These are phyloP conservation scores for Tursiops truncatus DNA, from an alignment of 2,113 vertebrate species.

Conservation along the genomic window DNA sequence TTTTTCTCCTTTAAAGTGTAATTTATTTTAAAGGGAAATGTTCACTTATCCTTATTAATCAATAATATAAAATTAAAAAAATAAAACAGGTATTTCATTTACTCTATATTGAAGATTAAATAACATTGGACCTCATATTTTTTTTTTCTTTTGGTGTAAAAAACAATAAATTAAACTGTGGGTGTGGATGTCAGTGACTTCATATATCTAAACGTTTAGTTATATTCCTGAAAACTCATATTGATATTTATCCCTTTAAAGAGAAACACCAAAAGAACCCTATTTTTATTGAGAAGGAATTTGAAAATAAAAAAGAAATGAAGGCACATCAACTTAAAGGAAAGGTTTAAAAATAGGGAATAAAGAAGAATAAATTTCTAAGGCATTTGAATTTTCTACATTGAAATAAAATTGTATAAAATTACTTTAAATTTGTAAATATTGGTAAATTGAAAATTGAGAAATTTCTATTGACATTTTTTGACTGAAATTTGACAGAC, in stretches of 20 bases:
- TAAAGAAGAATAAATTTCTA: neutral
- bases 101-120: neutral
- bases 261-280: neutral
- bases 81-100: neutral
- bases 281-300: neutral
- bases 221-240: conserved; percentile 4
- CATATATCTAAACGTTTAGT: neutral
- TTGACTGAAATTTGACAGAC: neutral
- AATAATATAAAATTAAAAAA: neutral
- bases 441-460: neutral
- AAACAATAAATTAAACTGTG: neutral
- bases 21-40: conserved; percentile 58
- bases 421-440: neutral
- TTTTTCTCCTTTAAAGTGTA: conserved; percentile 24
- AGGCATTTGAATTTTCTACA: neutral
- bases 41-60: conserved; percentile 27
- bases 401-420: neutral
- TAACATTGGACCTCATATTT: neutral
- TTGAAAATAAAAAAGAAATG: neutral
- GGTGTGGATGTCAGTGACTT: neutral
- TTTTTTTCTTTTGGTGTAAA: neutral
- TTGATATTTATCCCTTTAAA: neutral
- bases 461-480: neutral
- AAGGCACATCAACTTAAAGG: neutral
- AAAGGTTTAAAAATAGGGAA: neutral